phyloP scores from a whole-genome alignment of 2,113 vertebrate genomes.

The Platycercus adscitus region DNA sequence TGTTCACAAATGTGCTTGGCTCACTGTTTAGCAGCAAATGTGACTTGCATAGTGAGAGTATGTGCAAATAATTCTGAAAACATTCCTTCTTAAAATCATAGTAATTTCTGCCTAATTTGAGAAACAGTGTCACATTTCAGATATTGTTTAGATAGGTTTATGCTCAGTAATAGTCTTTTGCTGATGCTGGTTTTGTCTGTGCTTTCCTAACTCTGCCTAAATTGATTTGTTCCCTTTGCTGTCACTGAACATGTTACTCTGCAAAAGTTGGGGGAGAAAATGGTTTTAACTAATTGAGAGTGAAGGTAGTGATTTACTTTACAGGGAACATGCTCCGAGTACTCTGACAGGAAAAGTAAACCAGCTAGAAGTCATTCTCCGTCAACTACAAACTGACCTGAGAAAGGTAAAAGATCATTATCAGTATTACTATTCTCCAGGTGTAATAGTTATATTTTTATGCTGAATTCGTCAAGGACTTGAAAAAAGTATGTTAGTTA shows the following conservation, averaged over 20 bases:
- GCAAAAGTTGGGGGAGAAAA: not conserved
- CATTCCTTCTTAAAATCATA: not conserved
- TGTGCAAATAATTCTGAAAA: not conserved
- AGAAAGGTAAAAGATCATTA: conserved; percentile 80
- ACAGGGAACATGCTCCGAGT: conserved; percentile 79
- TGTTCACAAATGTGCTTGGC: not conserved
- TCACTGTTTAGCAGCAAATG: not conserved
- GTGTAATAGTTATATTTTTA: not conserved
- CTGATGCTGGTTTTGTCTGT: not conserved
- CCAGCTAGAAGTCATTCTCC: conserved; percentile 93
- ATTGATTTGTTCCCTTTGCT: not conserved
- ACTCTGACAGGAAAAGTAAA: conserved; percentile 97
- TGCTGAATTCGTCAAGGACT: not conserved
- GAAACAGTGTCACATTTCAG: not conserved
- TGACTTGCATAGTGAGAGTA: not conserved
- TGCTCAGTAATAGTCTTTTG: not conserved
- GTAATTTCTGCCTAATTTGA: not conserved
- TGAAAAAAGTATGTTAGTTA: not conserved
- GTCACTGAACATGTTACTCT: not conserved
- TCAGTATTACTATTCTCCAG: not conserved
- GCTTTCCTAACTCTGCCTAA: not conserved
- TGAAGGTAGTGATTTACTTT: conserved; percentile 40
- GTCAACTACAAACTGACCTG: conserved; percentile 93
- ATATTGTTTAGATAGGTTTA: not conserved
- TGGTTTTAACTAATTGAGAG: not conserved